These are phyloP conservation scores for Aphodius granarius DNA, from an alignment of 2,888 invertebrate species.

Conservation along the genomic window DNA sequence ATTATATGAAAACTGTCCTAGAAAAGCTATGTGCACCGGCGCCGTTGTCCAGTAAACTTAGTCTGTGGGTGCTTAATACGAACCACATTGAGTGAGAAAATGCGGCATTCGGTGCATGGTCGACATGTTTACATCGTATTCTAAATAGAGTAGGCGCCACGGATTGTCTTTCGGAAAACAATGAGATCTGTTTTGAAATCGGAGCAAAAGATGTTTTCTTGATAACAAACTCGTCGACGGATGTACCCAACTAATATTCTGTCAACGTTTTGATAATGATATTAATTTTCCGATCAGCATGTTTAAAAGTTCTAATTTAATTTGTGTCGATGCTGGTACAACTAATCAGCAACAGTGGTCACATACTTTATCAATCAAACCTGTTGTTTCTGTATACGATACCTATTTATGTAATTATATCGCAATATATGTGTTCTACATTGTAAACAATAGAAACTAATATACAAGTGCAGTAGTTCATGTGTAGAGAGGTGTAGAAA, in stretches of 20 bases:
- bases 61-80: not conserved
- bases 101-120: conserved; percentile 11
- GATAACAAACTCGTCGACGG: not conserved
- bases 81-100: not conserved
- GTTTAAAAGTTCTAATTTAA: too few relatives aligned
- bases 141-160: conserved; percentile 22
- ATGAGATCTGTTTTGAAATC: conserved; percentile 10
- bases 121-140: not conserved
- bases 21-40: not conserved
- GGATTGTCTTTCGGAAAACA: conserved; percentile 15
- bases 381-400: too few relatives aligned
- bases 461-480: too few relatives aligned
- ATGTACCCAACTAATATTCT: not conserved
- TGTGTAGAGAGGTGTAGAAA: too few relatives aligned
- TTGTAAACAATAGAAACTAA: too few relatives aligned
- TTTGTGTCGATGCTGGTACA: too few relatives aligned
- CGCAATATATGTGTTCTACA: too few relatives aligned
- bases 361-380: too few relatives aligned
- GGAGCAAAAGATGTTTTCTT: not conserved
- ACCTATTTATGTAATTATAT: too few relatives aligned
- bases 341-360: too few relatives aligned
- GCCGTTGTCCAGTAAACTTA: not conserved
- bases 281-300: too few relatives aligned
- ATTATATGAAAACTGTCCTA: not conserved
- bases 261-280: too few relatives aligned